Conservation (phyloP, 64 coral and sea anemone genomes). For the Platygyra sinensis region DNA sequence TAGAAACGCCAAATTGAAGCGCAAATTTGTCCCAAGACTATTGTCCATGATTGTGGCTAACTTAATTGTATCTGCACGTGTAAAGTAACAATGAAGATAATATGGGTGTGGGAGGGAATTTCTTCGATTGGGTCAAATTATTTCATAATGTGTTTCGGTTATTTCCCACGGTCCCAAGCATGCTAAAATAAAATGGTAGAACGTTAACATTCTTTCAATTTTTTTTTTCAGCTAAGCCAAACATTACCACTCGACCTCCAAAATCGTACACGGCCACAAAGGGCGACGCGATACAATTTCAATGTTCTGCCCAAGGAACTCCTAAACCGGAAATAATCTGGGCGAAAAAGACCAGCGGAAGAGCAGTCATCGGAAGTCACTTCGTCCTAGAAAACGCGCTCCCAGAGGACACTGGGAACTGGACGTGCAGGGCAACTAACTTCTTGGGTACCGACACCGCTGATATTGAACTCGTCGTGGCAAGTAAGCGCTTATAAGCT, state of each 20-base stretch:
- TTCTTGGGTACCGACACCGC: constrained; percentile 51
- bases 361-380: constrained; percentile 16
- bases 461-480: constrained; percentile 36
- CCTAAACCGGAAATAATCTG: constrained; percentile 55
- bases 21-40: too few species aligned
- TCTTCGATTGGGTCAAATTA: too few species aligned
- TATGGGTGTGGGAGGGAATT: too few species aligned
- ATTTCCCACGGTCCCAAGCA: too few species aligned
- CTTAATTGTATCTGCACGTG: too few species aligned
- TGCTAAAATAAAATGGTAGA: too few species aligned
- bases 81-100: too few species aligned
- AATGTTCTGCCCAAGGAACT: background rate
- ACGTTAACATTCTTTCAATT: too few species aligned
- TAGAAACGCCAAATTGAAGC: too few species aligned
- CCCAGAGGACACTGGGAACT: constrained; percentile 53
- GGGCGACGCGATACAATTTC: constrained; percentile 8
- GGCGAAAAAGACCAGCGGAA: constrained; percentile 38
- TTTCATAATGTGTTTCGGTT: too few species aligned
- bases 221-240: constrained; percentile 18
- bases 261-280: constrained; percentile 13
- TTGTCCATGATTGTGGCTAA: too few species aligned
- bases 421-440: constrained; percentile 58
- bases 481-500: constrained; percentile 31
- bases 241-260: constrained; percentile 31
- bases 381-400: constrained; percentile 29